These are phyloP conservation scores for Microplitis demolitor DNA, from an alignment of 1,140 invertebrate genomes.

Conservation along the genomic window DNA sequence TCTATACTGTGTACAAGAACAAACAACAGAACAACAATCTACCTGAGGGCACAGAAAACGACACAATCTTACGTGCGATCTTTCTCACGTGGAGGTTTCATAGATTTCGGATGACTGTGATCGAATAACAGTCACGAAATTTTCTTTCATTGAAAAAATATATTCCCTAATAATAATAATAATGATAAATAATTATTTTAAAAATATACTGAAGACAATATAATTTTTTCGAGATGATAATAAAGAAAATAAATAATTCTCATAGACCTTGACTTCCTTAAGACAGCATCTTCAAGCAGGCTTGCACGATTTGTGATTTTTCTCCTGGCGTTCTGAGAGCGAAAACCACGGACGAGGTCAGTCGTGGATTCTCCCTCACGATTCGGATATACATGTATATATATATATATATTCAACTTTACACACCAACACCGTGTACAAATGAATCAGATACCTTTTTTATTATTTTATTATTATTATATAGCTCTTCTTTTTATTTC, in stretches of 20 bases:
- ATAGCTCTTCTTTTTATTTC: background rate
- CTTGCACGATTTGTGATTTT: slow-evolving; percentile 19
- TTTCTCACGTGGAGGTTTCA: slow-evolving; percentile 9
- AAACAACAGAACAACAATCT: background rate
- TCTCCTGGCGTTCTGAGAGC: background rate
- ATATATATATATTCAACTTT: background rate
- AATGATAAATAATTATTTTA: too few species aligned
- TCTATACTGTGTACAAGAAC: background rate
- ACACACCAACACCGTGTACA: background rate
- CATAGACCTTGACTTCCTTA: slow-evolving; percentile 1
- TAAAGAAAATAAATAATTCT: background rate
- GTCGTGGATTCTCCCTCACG: slow-evolving; percentile 17
- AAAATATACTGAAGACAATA: background rate
- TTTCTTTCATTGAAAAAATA: background rate
- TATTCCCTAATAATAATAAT: too few species aligned
- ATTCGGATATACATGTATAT: background rate
- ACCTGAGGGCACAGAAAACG: background rate
- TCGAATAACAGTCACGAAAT: background rate
- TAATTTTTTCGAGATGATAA: background rate
- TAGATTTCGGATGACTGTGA: background rate
- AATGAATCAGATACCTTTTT: too few species aligned
- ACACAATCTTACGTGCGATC: slow-evolving; percentile 9
- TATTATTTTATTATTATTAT: background rate
- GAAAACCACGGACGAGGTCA: slow-evolving; percentile 13
- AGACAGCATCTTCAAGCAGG: background rate